Evolutionary conservation across 2,113 vertebrate species (phyloP), one percentile per base, ranked within the genome.

Genomic region (Anas platyrhynchos): DNA sequence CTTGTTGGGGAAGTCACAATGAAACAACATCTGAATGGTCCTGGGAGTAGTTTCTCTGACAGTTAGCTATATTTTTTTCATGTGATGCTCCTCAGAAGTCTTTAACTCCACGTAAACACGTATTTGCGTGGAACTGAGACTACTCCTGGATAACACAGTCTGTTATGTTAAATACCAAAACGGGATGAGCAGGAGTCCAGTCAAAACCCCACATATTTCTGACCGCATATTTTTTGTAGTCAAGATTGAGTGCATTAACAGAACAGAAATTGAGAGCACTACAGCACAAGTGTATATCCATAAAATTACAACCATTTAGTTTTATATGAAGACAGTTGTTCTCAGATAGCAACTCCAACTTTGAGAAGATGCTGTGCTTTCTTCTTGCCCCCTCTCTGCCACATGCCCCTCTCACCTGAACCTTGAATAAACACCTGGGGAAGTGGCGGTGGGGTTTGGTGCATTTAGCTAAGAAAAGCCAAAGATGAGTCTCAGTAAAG

Each of bases 401-500:
- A 77, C 63, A 80, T 83, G 52, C 56, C 22, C 36, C 54, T 61
- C 36, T 44, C 86, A 93, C 73, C 86, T 65, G 91, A 93, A 82
- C 44, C 31, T 4, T 16, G 27, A 86, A 50, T 87, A 82, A 96
- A 38, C 55, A 65, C 41, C 29, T 67, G 66, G 87, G 69, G 58
- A 86, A 4, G 7, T 4, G 12, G 9, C n/a, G 71, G 31, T 36
- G 46, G 79, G 65, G 50, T 93, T 95, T 87, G 78, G 83, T 66
- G 43, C 10, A 13, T 78, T 95, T 92, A 89, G 58, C 58, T 86
- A 75, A 46, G 77, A 82, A 93, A 90, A 72, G 73, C 87, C 95
- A 7, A 88, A 96, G 94, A 91, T 93, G 84, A 93, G 85, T 85
- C 87, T 72, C 89, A 59, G 76, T 11, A 83, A 79, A 92, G 84